Evolutionary conservation across 2,888 invertebrate genomes (phyloP).

Genomic region (Calameuta filiformis): DNA sequence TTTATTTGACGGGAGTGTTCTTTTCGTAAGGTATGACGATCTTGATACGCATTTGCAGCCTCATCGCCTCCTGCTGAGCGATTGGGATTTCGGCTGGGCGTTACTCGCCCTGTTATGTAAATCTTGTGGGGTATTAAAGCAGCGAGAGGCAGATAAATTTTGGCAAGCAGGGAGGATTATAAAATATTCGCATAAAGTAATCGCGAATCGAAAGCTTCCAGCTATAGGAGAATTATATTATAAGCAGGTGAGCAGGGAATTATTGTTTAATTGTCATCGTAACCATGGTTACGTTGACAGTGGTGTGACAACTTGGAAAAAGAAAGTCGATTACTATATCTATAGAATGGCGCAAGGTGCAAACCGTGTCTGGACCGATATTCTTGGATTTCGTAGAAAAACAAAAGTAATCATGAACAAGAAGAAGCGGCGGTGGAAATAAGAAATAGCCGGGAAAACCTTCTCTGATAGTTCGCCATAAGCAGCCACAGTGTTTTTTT

Average conservation of each 20-base stretch:
- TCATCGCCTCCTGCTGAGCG: conserved; percentile 16
- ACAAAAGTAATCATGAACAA: neutral
- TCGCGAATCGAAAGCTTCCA: neutral
- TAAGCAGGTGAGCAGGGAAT: neutral
- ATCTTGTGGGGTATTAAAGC: conserved; percentile 1
- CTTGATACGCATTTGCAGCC: conserved; percentile 13
- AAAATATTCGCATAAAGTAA: neutral
- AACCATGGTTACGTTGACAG: conserved; percentile 31
- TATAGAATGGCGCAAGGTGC: neutral
- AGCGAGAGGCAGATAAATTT: neutral
- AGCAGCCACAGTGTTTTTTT: neutral
- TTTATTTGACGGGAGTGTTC: neutral
- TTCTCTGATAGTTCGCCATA: neutral
- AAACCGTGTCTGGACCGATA: neutral
- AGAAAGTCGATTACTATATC: conserved; percentile 21
- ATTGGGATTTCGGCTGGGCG: conserved; percentile 3
- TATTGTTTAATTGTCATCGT: conserved; percentile 26
- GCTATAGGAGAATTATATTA: neutral
- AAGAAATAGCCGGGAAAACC: neutral
- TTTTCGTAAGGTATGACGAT: conserved; percentile 6
- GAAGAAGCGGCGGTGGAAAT: neutral
- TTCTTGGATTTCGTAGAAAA: neutral
- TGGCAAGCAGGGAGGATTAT: neutral
- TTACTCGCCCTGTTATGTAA: conserved; percentile 10
- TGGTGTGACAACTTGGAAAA: conserved; percentile 32